Base-by-base conservation (phyloP, 2,888 invertebrate species). In the Muschampia plurimacula region DNA sequence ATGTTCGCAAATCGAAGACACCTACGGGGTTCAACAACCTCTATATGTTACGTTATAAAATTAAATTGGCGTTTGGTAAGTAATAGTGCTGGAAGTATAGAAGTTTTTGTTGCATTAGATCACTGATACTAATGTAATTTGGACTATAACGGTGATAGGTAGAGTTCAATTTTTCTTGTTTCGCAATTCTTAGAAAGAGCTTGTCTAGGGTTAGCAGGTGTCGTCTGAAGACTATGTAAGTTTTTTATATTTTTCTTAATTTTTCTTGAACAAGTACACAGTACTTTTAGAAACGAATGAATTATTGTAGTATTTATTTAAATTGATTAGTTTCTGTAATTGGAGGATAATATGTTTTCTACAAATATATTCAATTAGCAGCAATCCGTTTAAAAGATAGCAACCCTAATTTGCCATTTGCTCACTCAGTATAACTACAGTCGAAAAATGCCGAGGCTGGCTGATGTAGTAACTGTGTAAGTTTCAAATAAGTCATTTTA, bases 171-270 rank as follows among this genome's bases (percentile, higher is more conserved):
- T 22, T 22, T 22, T 22, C 22, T 72, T 83, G 90, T 84, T 89
- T 87, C 82, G 87, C 81, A 89, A 87, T 89, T 89, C 85, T 84
- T 86, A 78, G 85, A 88, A 89, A 84, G 81, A 68, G 32, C n/a
- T 32, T 36, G 2, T n/a, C 59, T 46, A 68, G 67, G 67, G 67
- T 60, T 68, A 46, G n/a, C 67, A 36, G 12, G 12, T 46, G 44
- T 12, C 12, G 41, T 41, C 41, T 41, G 41, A 41, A 41, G 1
- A 32, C 4, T 32, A 4, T 32, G 32, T 32, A 32, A 32, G 32
- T 32, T 32, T 32, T 32, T 4, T 32, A 32, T 32, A 9, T 8
- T 41, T 41, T 41, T 41, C 7, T 41, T 41, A 41, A 7, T 41
- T 41, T 41, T 41, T 5, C 32, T 22, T 22, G 22, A 22, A 22